Conservation (phyloP, 92 coral and sea anemone species). For the Zoanthus solanderi region DNA sequence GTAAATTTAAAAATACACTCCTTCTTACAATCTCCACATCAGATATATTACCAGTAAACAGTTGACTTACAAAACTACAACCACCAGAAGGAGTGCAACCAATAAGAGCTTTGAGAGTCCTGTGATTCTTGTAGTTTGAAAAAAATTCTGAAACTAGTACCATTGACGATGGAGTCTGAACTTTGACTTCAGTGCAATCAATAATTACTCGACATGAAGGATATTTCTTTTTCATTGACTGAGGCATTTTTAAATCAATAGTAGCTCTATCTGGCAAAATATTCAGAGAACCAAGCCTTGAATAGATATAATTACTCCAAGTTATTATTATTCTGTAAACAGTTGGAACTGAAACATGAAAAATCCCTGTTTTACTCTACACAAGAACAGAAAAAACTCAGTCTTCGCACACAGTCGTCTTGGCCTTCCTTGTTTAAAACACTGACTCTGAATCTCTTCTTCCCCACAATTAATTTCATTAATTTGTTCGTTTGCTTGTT, state of each 20-base stretch:
- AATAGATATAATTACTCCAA: conserved; percentile 5
- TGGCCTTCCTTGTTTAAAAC: conserved; percentile 45
- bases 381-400: conserved; percentile 29
- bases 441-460: conserved; percentile 1
- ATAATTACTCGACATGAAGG: background rate
- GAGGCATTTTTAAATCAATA: conserved; percentile 5
- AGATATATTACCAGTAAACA: background rate
- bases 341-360: conserved; percentile 48
- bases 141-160: background rate
- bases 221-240: conserved; percentile 12
- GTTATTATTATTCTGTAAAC: conserved; percentile 51
- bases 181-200: conserved; percentile 6
- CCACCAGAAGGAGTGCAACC: background rate
- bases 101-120: background rate
- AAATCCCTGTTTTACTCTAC: conserved; percentile 53
- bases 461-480: conserved; percentile 13
- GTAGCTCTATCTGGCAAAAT: conserved; percentile 4
- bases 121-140: background rate
- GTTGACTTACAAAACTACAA: background rate
- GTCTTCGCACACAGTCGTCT: conserved; percentile 40
- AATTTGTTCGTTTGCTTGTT: conserved; percentile 38
- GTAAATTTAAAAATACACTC: background rate
- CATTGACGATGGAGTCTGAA: background rate
- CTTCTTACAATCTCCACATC: background rate
- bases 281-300: background rate